phyloP scores from a whole-genome alignment of 2,797 vertebrate genomes.

The Chaenodraco wilsoni region DNA sequence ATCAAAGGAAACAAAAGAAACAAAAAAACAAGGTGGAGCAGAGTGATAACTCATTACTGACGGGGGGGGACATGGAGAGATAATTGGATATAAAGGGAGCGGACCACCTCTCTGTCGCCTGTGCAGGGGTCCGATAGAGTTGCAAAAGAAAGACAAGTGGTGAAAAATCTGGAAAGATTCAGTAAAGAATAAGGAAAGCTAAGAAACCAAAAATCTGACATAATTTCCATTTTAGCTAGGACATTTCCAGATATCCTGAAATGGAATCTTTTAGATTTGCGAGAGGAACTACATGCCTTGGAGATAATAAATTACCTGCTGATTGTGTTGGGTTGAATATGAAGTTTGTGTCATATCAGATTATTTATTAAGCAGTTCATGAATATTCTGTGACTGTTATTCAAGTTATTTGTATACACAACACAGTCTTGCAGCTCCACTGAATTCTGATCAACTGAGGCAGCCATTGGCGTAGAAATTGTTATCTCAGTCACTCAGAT shows the following conservation, averaged over 20 bases:
- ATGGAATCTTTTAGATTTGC: not conserved
- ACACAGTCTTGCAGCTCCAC: slow-evolving; percentile 1
- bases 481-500: slow-evolving; percentile 26
- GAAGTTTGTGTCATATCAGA: slow-evolving; percentile 6
- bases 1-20: slow-evolving; percentile 16
- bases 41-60: slow-evolving; percentile 34
- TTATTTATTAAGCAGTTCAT: slow-evolving; percentile 36
- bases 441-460: slow-evolving; percentile 1
- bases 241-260: not conserved
- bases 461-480: slow-evolving; percentile 8
- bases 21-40: slow-evolving; percentile 8
- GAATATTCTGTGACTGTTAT: slow-evolving; percentile 42
- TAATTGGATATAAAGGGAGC: slow-evolving; percentile 30
- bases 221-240: too few species aligned
- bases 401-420: slow-evolving; percentile 12
- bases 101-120: not conserved
- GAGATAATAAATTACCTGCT: not conserved
- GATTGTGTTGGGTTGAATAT: not conserved
- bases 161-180: not conserved
- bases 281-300: not conserved
- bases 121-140: slow-evolving; percentile 24
- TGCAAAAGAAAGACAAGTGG: slow-evolving; percentile 3
- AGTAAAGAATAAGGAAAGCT: not conserved
- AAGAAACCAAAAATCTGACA: too few species aligned
- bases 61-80: slow-evolving; percentile 21